Evolutionary conservation across 2,888 invertebrate genomes (phyloP).

Genomic region (Dryadula phaetusa): DNA sequence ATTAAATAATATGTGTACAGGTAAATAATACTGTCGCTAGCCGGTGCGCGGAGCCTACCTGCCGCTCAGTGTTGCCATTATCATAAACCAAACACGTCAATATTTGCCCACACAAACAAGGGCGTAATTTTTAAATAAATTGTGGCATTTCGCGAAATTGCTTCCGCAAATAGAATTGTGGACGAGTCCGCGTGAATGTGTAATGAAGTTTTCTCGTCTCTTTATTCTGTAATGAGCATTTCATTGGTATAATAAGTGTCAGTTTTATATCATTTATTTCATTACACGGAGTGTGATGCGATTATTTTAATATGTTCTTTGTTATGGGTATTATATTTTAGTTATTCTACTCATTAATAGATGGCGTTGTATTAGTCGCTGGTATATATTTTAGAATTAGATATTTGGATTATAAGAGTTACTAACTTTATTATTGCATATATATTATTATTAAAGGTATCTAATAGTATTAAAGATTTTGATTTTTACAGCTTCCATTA

Average conservation of each 20-base stretch:
- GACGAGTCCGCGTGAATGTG: slow-evolving; percentile 72
- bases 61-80: slow-evolving; percentile 82
- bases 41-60: slow-evolving; percentile 65
- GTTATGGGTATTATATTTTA: slow-evolving; percentile 1
- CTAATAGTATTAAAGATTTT: too few species aligned
- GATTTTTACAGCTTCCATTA: too few species aligned
- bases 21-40: slow-evolving; percentile 80
- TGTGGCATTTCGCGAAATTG: slow-evolving; percentile 84
- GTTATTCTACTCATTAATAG: slow-evolving; percentile 36
- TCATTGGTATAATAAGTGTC: slow-evolving; percentile 36
- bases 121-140: slow-evolving; percentile 85
- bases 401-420: too few species aligned
- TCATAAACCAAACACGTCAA: slow-evolving; percentile 85
- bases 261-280: slow-evolving; percentile 7
- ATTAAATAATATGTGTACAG: slow-evolving; percentile 81
- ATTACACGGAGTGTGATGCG: slow-evolving; percentile 1
- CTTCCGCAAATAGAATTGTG: slow-evolving; percentile 81
- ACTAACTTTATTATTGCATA: too few species aligned
- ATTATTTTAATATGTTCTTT: not conserved
- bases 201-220: slow-evolving; percentile 73
- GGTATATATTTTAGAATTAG: not conserved
- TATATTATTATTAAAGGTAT: too few species aligned
- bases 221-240: slow-evolving; percentile 63
- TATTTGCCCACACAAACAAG: slow-evolving; percentile 84
- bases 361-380: slow-evolving; percentile 38